These are phyloP conservation scores for Dascillus cervinus DNA, from an alignment of 2,888 invertebrate species.

Conservation along the genomic window DNA sequence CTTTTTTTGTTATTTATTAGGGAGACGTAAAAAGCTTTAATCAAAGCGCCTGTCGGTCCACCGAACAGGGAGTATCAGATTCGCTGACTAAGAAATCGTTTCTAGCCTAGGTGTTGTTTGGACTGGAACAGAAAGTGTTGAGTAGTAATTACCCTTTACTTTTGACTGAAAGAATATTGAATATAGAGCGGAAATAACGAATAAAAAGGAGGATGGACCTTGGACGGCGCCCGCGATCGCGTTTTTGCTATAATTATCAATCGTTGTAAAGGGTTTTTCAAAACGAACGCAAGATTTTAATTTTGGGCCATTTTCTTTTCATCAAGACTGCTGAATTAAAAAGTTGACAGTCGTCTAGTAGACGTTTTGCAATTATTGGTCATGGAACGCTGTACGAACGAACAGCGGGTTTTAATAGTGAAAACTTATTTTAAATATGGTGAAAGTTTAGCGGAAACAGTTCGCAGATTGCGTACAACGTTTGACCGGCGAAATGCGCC, in stretches of 20 bases:
- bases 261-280: neutral
- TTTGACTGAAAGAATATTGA: no score
- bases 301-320: neutral
- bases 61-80: no score
- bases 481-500: neutral
- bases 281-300: neutral
- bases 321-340: neutral
- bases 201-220: no score
- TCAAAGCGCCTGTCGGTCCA: no score
- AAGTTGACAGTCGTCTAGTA: neutral
- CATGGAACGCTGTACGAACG: neutral
- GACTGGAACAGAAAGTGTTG: no score
- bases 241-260: neutral
- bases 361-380: neutral
- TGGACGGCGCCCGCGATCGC: no score
- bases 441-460: neutral
- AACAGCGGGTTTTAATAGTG: neutral
- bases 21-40: no score
- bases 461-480: neutral
- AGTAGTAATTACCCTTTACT: no score
- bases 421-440: neutral
- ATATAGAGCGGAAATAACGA: no score
- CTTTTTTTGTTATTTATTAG: no score
- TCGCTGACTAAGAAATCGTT: no score
- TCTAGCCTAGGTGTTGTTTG: no score